Evolutionary conservation across 2,888 invertebrate genomes (phyloP).

Genomic region (Clivina fossor): DNA sequence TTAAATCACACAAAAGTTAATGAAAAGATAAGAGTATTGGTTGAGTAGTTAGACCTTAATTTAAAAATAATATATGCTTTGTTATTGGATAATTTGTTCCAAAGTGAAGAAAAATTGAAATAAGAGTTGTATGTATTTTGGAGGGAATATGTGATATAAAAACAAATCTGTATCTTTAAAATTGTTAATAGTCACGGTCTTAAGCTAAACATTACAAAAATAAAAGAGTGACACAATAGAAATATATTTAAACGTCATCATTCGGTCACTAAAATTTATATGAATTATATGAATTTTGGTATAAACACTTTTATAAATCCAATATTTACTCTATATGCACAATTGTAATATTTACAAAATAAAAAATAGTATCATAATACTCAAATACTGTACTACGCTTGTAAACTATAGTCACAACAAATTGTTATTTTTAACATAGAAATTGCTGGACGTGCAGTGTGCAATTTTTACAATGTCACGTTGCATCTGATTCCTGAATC

Average conservation of each 20-base stretch:
- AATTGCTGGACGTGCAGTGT: slow-evolving; percentile 53
- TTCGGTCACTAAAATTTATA: slow-evolving; percentile 46
- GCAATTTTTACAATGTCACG: slow-evolving; percentile 46
- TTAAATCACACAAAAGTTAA: no score
- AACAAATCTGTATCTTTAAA: background rate
- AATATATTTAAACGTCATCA: slow-evolving; percentile 19
- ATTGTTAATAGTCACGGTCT: background rate
- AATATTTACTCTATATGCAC: slow-evolving; percentile 55
- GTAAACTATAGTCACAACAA: slow-evolving; percentile 39
- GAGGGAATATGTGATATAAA: background rate
- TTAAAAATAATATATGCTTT: background rate
- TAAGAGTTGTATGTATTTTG: background rate
- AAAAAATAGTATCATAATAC: slow-evolving; percentile 37
- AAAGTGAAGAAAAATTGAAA: background rate
- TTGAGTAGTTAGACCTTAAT: background rate
- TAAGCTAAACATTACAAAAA: slow-evolving; percentile 22
- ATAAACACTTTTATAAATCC: slow-evolving; percentile 53
- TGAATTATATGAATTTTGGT: slow-evolving; percentile 47
- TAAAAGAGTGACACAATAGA: slow-evolving; percentile 24
- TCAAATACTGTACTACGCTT: slow-evolving; percentile 28
- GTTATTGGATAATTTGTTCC: background rate
- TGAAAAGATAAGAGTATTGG: no score
- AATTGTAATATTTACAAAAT: slow-evolving; percentile 55
- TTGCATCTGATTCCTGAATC: slow-evolving; percentile 44
- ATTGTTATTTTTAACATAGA: slow-evolving; percentile 49